Conservation (phyloP, 2,888 invertebrate genomes). For the Agrochola litura region DNA sequence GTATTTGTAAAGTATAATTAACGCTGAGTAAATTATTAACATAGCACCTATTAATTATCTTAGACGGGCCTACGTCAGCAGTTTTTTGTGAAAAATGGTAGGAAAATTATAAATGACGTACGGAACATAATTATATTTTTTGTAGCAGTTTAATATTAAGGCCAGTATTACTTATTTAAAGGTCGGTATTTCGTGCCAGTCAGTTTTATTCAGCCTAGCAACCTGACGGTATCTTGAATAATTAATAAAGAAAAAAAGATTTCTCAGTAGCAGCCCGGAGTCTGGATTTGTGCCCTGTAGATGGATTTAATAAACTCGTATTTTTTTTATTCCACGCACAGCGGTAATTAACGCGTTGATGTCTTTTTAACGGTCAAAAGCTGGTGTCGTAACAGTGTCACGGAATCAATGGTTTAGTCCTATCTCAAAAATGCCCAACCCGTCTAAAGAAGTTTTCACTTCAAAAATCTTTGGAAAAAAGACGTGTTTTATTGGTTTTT, state of each 20-base stretch:
- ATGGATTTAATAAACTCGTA: too few relatives aligned
- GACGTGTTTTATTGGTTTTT: background rate
- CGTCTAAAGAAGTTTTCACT: too few relatives aligned
- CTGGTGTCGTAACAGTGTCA: too few relatives aligned
- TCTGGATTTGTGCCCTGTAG: background rate
- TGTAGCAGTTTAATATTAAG: slow-evolving; percentile 16
- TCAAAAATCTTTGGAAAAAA: background rate
- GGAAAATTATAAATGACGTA: slow-evolving; percentile 27
- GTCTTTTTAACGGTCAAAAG: too few relatives aligned
- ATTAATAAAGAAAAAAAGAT: background rate
- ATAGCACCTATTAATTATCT: slow-evolving; percentile 43
- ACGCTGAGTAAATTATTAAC: slow-evolving; percentile 49
- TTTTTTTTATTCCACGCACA: too few relatives aligned
- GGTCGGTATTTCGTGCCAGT: slow-evolving; percentile 21
- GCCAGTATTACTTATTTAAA: background rate
- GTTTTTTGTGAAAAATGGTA: slow-evolving; percentile 41
- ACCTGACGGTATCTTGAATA: background rate
- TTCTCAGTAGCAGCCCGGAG: background rate
- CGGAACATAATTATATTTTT: slow-evolving; percentile 5
- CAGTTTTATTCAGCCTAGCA: background rate
- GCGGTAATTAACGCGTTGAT: too few relatives aligned
- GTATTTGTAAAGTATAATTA: slow-evolving; percentile 40
- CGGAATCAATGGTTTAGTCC: too few relatives aligned
- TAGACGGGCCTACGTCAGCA: slow-evolving; percentile 43
- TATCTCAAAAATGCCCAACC: too few relatives aligned